Conservation (phyloP, 30 jellyfish, hydroid and myxozoan genomes). For the Aurelia sp. region DNA sequence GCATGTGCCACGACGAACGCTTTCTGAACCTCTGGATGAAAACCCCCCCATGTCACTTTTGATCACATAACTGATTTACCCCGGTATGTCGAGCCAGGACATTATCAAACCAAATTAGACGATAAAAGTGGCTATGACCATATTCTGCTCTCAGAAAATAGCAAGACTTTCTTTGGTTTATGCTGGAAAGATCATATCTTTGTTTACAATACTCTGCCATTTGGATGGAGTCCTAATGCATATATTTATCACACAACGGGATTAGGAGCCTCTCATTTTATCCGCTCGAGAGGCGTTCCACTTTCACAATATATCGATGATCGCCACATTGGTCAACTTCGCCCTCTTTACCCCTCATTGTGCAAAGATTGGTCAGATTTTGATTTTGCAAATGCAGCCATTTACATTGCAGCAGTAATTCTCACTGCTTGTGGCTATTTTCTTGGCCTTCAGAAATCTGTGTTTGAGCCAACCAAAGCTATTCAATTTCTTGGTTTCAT, state of each 20-base stretch:
- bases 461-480: no score
- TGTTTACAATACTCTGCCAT: no score
- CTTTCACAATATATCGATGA: conserved; percentile 7
- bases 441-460: no score
- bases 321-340: not conserved
- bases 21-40: not conserved
- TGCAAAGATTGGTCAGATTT: no score
- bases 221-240: no score
- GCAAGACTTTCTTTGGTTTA: no score
- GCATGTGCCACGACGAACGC: conserved; percentile 20
- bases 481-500: no score
- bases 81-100: not conserved
- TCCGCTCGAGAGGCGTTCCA: conserved; percentile 2
- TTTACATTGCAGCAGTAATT: no score
- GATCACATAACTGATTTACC: conserved; percentile 16
- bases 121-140: conserved; percentile 1
- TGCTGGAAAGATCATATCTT: no score
- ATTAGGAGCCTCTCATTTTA: not conserved
- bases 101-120: not conserved
- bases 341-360: not conserved
- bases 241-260: not conserved
- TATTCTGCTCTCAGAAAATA: not conserved
- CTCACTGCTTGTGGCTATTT: no score
- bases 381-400: no score
- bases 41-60: not conserved